Conservation (phyloP, 2,888 invertebrate genomes). For the Acleris literana region DNA sequence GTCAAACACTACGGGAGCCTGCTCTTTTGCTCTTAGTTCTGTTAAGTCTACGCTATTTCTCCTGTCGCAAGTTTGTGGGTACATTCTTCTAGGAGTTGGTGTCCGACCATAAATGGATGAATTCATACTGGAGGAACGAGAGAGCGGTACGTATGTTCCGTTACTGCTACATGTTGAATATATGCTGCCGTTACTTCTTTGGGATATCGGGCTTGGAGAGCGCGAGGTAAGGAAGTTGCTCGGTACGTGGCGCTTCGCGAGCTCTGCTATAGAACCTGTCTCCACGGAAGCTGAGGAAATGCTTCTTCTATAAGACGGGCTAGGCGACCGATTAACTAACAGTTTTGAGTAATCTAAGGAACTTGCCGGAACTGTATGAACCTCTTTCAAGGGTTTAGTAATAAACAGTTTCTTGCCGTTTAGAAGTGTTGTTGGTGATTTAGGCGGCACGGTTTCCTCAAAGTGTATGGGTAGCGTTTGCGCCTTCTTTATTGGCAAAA, state of each 20-base stretch:
- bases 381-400: slow-evolving; percentile 73
- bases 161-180: slow-evolving; percentile 79
- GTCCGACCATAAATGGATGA: slow-evolving; percentile 70
- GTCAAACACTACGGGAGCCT: slow-evolving; percentile 91
- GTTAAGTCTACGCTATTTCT: slow-evolving; percentile 79
- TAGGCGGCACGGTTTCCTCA: slow-evolving; percentile 64
- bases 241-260: slow-evolving; percentile 72
- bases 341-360: slow-evolving; percentile 59
- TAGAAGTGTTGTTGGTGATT: slow-evolving; percentile 55
- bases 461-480: slow-evolving; percentile 76
- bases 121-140: slow-evolving; percentile 72
- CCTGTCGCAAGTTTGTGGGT: slow-evolving; percentile 84
- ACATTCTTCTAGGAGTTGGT: slow-evolving; percentile 86
- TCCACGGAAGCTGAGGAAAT: slow-evolving; percentile 70
- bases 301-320: slow-evolving; percentile 71
- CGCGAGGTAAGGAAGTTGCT: slow-evolving; percentile 71
- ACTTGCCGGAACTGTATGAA: slow-evolving; percentile 65
- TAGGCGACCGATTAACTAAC: slow-evolving; percentile 64
- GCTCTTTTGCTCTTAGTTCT: slow-evolving; percentile 86
- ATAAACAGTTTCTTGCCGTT: slow-evolving; percentile 72
- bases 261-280: slow-evolving; percentile 78
- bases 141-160: slow-evolving; percentile 69
- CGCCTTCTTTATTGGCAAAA: slow-evolving; percentile 75
- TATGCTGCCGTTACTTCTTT: slow-evolving; percentile 72
- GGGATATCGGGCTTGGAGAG: slow-evolving; percentile 83